Evolutionary conservation across 2,888 invertebrate species (phyloP), one percentile per base, ranked within the genome.

Genomic region (Thumatha senex): DNA sequence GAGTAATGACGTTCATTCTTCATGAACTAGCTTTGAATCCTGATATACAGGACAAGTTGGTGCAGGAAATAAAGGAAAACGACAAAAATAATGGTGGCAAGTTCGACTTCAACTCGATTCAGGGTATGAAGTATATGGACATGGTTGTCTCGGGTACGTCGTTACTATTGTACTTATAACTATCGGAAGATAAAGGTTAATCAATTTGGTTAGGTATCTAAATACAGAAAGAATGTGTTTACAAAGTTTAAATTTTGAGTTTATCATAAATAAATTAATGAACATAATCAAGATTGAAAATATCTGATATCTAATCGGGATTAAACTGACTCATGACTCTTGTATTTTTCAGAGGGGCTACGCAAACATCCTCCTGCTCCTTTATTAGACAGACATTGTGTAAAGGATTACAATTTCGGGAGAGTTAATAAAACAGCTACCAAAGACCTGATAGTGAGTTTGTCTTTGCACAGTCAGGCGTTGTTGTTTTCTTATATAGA

Each of bases 331-430:
- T n/a, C n/a, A 4, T 24, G 18, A 24, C 2, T 24, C 2, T 24
- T 24, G 9, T 36, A 14, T 15, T 36, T 36, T 15, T 36, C 36
- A 36, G 36, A 36, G 36, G 36, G 36, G 8, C 14, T 36, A 0
- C 36, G 36, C 14, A 8, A 13, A 13, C 13, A 40, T 30, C 75
- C 92, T 0, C 73, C 89, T 0, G 86, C 71, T 0, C 55, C 77
- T 0, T 54, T 71, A 0, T 63, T 82, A 0, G 93, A 93, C 56
- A 84, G 93, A 13, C 12, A 73, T 0, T 93, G 93, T 56, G 64
- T 76, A 0, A 93, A 92, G 63, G 84, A 89, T 13, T 93, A 92
- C 51, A 89, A 84, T 65, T 40, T 84, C 10, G 86, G 84, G 3
- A 83, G 57, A 61, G 69, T 82, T 1, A 77, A 80, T 31, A 50